Conservation (phyloP, 2,888 invertebrate genomes). For the Dasysyrphus tricinctus region DNA sequence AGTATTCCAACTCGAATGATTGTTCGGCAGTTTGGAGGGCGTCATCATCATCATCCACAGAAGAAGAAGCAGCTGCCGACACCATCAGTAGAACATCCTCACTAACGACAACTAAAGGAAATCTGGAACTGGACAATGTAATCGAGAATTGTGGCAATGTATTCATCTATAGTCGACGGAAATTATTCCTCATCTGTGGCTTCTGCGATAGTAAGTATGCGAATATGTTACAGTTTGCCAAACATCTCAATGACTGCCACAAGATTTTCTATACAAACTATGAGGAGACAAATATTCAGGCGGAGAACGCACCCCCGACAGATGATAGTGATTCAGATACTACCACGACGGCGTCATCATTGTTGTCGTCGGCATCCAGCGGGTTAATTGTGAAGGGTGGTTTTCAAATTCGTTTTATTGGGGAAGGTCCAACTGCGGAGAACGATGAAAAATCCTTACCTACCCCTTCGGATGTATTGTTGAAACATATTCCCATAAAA, state of each 20-base stretch:
- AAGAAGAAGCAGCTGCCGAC: constrained; percentile 36
- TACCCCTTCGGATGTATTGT: constrained; percentile 56
- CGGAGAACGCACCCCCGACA: not conserved
- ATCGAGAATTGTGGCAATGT: constrained; percentile 78
- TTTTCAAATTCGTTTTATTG: constrained; percentile 65
- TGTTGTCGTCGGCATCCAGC: constrained; percentile 18
- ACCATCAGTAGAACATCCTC: constrained; percentile 56
- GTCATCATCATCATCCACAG: constrained; percentile 17
- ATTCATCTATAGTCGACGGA: constrained; percentile 78
- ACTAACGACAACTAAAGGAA: constrained; percentile 28
- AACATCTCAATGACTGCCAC: constrained; percentile 78
- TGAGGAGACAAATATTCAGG: constrained; percentile 9
- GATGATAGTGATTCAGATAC: constrained; percentile 73
- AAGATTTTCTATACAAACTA: constrained; percentile 71
- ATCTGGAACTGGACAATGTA: constrained; percentile 72
- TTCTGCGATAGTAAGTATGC: constrained; percentile 78
- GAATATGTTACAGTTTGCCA: constrained; percentile 76
- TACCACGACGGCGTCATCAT: constrained; percentile 25
- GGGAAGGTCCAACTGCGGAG: constrained; percentile 39
- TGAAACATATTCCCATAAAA: constrained; percentile 68
- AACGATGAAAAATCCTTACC: constrained; percentile 28
- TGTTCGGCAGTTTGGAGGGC: not conserved
- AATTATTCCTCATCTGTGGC: constrained; percentile 79
- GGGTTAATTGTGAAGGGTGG: constrained; percentile 63
- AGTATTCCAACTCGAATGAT: constrained; percentile 13